Percentiles rank a stretch among this genome's conserved stretches.
These are phyloP conservation scores for Malurus cyaneus DNA, from an alignment of 2,113 vertebrate species.

Conservation along the genomic window DNA sequence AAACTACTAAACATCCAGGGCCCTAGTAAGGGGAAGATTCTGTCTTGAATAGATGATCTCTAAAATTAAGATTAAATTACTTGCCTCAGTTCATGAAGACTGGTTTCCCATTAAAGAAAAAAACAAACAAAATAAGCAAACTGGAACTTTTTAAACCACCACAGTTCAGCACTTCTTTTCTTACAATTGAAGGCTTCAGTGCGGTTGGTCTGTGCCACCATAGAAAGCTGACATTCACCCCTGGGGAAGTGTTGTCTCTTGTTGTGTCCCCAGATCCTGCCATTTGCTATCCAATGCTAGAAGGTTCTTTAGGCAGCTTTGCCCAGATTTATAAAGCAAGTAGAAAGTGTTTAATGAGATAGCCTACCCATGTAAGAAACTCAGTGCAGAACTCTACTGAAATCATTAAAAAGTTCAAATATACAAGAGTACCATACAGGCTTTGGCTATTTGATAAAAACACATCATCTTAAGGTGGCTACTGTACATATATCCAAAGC, in stretches of 20 bases:
- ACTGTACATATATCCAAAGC: neutral
- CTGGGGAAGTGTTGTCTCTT: neutral
- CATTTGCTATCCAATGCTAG: neutral
- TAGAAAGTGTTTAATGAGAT: neutral
- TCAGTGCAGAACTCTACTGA: neutral
- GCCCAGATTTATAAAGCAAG: neutral
- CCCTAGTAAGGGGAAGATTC: neutral
- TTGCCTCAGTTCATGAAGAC: neutral
- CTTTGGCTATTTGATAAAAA: neutral
- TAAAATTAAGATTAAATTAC: neutral
- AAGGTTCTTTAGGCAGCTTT: neutral
- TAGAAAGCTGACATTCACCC: fast-evolving
- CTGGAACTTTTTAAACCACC: neutral
- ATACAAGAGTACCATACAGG: fast-evolving
- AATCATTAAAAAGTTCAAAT: neutral
- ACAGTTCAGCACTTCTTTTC: neutral
- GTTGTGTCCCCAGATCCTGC: too few relatives aligned
- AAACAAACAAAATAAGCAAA: neutral
- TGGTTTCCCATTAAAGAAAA: neutral
- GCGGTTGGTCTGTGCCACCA: neutral
- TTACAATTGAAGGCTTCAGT: fast-evolving
- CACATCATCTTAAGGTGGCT: neutral
- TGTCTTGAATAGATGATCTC: fast-evolving
- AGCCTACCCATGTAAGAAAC: neutral
- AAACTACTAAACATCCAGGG: neutral